phyloP scores from a whole-genome alignment of 2,113 vertebrate genomes.

The Zosterops pallidus region DNA sequence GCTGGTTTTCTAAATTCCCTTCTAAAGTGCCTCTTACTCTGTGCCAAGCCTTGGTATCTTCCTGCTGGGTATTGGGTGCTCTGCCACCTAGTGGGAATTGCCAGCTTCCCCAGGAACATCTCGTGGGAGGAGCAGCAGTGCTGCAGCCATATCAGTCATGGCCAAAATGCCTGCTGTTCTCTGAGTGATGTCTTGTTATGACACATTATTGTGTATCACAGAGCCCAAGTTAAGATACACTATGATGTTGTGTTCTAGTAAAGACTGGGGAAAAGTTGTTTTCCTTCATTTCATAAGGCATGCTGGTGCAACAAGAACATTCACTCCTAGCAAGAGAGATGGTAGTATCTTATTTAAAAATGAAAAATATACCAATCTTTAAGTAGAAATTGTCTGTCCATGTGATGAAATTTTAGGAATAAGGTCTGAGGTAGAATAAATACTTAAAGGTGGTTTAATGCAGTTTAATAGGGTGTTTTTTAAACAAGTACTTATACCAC shows the following conservation, averaged over 20 bases:
- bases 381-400: background rate
- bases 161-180: background rate
- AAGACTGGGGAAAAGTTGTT: background rate
- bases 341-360: background rate
- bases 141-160: background rate
- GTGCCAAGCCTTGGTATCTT: background rate
- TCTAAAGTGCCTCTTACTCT: background rate
- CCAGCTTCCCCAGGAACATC: background rate
- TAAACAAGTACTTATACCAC: background rate
- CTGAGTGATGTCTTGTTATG: background rate
- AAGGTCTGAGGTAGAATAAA: background rate
- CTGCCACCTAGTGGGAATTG: constrained; percentile 1
- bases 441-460: background rate
- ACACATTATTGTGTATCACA: background rate
- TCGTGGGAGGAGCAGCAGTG: background rate
- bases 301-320: background rate
- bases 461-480: background rate
- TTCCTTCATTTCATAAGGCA: background rate
- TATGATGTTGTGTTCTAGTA: background rate
- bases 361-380: background rate
- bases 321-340: background rate
- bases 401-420: background rate
- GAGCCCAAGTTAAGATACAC: background rate
- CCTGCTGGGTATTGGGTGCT: background rate
- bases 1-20: background rate